Evolutionary conservation across 2,888 invertebrate species (phyloP), one percentile per base, ranked within the genome.

Genomic region (Chymomyza amoena): DNA sequence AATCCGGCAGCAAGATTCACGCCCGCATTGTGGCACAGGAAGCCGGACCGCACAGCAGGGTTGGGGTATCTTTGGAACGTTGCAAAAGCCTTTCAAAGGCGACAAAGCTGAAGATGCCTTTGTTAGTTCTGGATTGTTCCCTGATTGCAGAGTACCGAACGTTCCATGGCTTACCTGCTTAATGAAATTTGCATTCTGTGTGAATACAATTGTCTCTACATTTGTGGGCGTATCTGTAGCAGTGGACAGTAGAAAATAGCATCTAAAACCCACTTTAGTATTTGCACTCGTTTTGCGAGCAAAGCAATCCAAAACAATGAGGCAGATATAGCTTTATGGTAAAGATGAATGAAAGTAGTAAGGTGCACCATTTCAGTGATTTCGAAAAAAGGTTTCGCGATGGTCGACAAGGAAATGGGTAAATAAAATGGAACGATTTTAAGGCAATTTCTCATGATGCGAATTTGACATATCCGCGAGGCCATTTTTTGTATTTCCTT

Each of bases 201-300:
- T 83, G 87, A 88, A 88, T 88, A 88, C 87, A 88, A 87, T 87
- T 88, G 85, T 84, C 85, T 87, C 85, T 84, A 81, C 84, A 76
- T 75, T 83, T 85, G 87, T 82, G 84, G 77, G 71, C 85, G 78
- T 76, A 84, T 25, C 54, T 80, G 39, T 13, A 15, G 10, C 39
- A 10, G 3, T 45, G 39, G 13, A 45, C 13, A 10, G 4, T 4
- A 1, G 39, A 45, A 45, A 45, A 45, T 32, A 32, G 32, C 32
- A 32, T 32, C 7, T 6, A 45, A 45, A 45, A 13, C 13, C 13
- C 10, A 45, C 13, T 13, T 3, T 13, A 13, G 13, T 45, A 13
- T 45, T 45, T 45, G 13, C 10, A 45, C 39, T 45, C 39, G 4
- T 2, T 7, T 45, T 13, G 39, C n/a, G n/a, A n/a, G n/a, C n/a